A percentile compares a stretch with the other conserved stretches of the same genome.
phyloP scores from a whole-genome alignment of 2,888 invertebrate genomes.

The Acleris literana region DNA sequence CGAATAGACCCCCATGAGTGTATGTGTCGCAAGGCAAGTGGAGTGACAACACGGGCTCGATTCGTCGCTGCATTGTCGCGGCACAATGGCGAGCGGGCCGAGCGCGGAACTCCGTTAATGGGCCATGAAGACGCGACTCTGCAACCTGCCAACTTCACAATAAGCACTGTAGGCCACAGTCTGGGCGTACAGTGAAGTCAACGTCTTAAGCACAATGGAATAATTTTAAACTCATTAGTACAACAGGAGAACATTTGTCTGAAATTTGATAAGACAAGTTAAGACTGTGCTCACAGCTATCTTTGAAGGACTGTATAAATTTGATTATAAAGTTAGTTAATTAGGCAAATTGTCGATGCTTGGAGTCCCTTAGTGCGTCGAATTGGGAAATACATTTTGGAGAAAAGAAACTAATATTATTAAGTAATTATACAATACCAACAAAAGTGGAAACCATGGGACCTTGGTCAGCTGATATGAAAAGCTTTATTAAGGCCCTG shows the following conservation, averaged over 20 bases:
- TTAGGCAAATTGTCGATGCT: conserved; percentile 24
- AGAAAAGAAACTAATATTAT: conserved; percentile 13
- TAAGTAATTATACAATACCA: background rate
- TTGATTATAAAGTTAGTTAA: conserved; percentile 25
- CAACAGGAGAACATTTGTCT: conserved; percentile 9
- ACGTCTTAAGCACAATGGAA: conserved; percentile 17
- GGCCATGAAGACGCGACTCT: conserved; percentile 36
- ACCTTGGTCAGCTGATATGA: no score
- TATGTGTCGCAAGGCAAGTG: conserved; percentile 38
- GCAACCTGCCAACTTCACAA: conserved; percentile 34
- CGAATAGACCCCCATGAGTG: conserved; percentile 30
- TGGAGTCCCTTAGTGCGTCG: conserved; percentile 6
- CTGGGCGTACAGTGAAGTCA: conserved; percentile 9
- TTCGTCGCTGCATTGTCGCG: conserved; percentile 39
- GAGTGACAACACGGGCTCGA: conserved; percentile 38
- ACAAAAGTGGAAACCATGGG: no score
- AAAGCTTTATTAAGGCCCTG: no score
- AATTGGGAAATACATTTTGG: conserved; percentile 22
- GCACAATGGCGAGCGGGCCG: conserved; percentile 38
- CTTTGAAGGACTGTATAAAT: conserved; percentile 28
- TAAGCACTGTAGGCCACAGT: conserved; percentile 26
- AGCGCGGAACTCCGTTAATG: conserved; percentile 33
- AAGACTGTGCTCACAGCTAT: conserved; percentile 17
- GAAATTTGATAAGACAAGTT: conserved; percentile 24
- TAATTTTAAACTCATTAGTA: conserved; percentile 25